Conservation (phyloP, 2,888 invertebrate genomes). For the Ephialtes manifestator region DNA sequence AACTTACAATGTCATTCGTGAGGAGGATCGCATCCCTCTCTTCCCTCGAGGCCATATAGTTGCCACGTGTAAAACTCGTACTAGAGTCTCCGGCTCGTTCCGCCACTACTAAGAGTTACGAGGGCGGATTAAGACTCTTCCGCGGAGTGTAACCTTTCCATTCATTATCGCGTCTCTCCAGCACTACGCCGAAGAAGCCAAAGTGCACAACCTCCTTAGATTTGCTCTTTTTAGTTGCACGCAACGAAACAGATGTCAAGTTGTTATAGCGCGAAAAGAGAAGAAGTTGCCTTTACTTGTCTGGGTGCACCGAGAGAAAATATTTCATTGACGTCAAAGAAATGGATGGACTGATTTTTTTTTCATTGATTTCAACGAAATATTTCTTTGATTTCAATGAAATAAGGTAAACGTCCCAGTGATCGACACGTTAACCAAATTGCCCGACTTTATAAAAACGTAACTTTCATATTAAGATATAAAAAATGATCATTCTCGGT, state of each 20-base stretch:
- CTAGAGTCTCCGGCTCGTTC: slow-evolving; percentile 27
- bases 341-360: too few relatives aligned
- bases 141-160: slow-evolving; percentile 51
- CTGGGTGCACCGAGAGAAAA: too few relatives aligned
- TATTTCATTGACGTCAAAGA: too few relatives aligned
- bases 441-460: too few relatives aligned
- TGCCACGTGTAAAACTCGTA: slow-evolving; percentile 48
- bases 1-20: slow-evolving; percentile 66
- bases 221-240: slow-evolving; percentile 16
- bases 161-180: slow-evolving; percentile 51
- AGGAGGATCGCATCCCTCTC: slow-evolving; percentile 18
- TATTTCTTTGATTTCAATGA: too few relatives aligned
- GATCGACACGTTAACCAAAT: too few relatives aligned
- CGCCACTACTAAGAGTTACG: slow-evolving; percentile 54
- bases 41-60: slow-evolving; percentile 7
- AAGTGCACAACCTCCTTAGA: slow-evolving; percentile 18
- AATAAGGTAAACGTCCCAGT: too few relatives aligned
- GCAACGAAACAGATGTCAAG: slow-evolving; percentile 15
- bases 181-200: slow-evolving; percentile 18
- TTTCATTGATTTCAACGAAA: too few relatives aligned
- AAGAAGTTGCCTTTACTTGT: not conserved
- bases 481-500: too few relatives aligned
- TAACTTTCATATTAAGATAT: too few relatives aligned
- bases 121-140: slow-evolving; percentile 59
- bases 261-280: slow-evolving; percentile 10